phyloP scores from a whole-genome alignment of 2,888 invertebrate genomes.

The Kuschelorhynchus macadamiae region DNA sequence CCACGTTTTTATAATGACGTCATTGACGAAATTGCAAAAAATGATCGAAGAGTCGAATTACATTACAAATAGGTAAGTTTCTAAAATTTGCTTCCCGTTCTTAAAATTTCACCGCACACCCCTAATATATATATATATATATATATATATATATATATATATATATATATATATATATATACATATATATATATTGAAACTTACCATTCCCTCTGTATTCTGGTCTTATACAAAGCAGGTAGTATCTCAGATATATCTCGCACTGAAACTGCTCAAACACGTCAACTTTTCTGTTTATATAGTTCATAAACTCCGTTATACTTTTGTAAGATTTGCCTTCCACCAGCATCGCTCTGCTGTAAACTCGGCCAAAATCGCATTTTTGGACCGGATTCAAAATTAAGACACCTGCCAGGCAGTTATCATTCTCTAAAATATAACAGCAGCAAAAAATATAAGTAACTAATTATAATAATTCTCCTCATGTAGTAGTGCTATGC shows the following conservation, averaged over 20 bases:
- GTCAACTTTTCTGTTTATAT: conserved; percentile 62
- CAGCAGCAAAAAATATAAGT: neutral
- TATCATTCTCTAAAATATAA: conserved; percentile 44
- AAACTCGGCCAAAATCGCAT: conserved; percentile 62
- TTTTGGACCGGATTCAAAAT: conserved; percentile 61
- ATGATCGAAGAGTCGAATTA: too few species aligned
- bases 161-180: too few species aligned
- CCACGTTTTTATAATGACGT: too few species aligned
- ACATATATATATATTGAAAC: too few species aligned
- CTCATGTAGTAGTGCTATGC: too few species aligned
- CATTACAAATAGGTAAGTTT: too few species aligned
- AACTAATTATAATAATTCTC: too few species aligned
- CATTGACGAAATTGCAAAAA: too few species aligned
- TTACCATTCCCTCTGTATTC: conserved; percentile 61
- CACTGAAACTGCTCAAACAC: conserved; percentile 62
- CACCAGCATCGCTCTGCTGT: conserved; percentile 60
- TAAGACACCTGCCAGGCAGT: conserved; percentile 61
- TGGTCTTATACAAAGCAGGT: conserved; percentile 61
- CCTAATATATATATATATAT: too few species aligned
- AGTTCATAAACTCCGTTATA: conserved; percentile 58
- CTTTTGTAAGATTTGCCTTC: conserved; percentile 63
- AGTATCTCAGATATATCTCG: conserved; percentile 62
- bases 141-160: too few species aligned
- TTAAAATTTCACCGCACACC: too few species aligned
- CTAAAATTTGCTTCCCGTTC: too few species aligned